Percentiles rank a stretch among this genome's conserved stretches.
phyloP scores from a whole-genome alignment of 35 echinoderm and acorn worm species.

The Patiria miniata region DNA sequence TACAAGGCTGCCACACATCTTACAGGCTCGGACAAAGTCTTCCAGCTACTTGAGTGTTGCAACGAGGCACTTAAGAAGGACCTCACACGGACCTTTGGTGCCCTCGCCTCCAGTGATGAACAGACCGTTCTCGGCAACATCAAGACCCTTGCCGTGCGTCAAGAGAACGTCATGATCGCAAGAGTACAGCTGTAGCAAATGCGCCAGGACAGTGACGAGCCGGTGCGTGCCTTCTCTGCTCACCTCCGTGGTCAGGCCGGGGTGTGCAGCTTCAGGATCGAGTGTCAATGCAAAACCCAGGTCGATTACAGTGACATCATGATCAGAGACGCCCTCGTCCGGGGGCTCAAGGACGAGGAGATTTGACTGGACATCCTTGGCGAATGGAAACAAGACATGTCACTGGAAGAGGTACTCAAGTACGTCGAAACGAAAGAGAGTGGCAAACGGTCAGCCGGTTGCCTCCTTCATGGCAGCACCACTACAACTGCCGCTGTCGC shows the following conservation, averaged over 20 bases:
- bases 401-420: background rate
- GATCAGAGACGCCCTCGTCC: slow-evolving; percentile 36
- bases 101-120: slow-evolving; percentile 30
- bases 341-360: slow-evolving; percentile 51
- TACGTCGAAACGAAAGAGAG: slow-evolving; percentile 35
- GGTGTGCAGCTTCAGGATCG: slow-evolving; percentile 38
- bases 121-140: slow-evolving; percentile 25
- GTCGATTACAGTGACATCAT: slow-evolving; percentile 41
- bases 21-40: slow-evolving; percentile 40
- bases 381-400: slow-evolving; percentile 17
- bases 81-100: slow-evolving; percentile 39
- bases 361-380: slow-evolving; percentile 37
- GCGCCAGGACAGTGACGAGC: slow-evolving; percentile 54
- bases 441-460: background rate
- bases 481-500: background rate
- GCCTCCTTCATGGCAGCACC: background rate
- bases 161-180: slow-evolving; percentile 49
- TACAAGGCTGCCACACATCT: slow-evolving; percentile 39
- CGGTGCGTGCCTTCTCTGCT: slow-evolving; percentile 46
- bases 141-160: slow-evolving; percentile 35
- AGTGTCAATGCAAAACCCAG: slow-evolving; percentile 24
- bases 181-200: slow-evolving; percentile 38
- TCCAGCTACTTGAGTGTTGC: slow-evolving; percentile 52
- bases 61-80: slow-evolving; percentile 40
- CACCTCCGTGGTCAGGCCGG: slow-evolving; percentile 49